Base-by-base conservation (phyloP, 1,140 invertebrate species). In the Drosophila pallidifrons region DNA sequence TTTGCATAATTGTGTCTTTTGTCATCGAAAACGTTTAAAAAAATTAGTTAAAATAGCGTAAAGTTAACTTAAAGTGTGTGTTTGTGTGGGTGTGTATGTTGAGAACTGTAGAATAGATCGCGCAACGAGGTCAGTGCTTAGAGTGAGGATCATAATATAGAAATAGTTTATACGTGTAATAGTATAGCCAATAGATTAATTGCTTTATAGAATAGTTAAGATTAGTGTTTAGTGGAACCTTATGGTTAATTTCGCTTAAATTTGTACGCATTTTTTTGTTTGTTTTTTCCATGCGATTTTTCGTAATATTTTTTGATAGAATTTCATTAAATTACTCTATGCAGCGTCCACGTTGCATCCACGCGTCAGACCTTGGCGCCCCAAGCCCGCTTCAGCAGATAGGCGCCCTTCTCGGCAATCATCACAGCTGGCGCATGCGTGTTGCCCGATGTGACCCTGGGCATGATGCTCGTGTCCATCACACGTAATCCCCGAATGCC, bases 341-440 rank as follows among this genome's bases (percentile, higher is more conserved):
- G 91, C 91, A 92, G 78, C 83, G 91, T 92, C 91, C 91, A 92
- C 77, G 91, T 91, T 89, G 91, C 91, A 80, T 92, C 91, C 68
- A 92, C 74, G 49, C 90, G 91, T 92, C 91, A 92, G 64, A 91
- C 91, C 75, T 92, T 92, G 67, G 91, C 81, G 13, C 92, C 93
- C 95, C 95, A 95, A 90, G 95, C 95, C 90, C 95, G 92, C 82
- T 95, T 95, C 45, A 95, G 94, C 78, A 95, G 92, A 72, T 95
- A 95, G n/a, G 94, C 91, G 32, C 94, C 95, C 82, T 95, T 95
- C 83, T 95, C 95, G 1, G 94, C 95, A 51, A 95, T 95, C 95
- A 95, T 95, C 8, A 95, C 93, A 5, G 94, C 94, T 2, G 94
- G 94, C 1, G 94, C 94, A 80, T 95, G 94, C 3, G 95, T 95